Base-by-base conservation (phyloP, 1,140 invertebrate genomes). In the Coenobita brevimanus region DNA sequence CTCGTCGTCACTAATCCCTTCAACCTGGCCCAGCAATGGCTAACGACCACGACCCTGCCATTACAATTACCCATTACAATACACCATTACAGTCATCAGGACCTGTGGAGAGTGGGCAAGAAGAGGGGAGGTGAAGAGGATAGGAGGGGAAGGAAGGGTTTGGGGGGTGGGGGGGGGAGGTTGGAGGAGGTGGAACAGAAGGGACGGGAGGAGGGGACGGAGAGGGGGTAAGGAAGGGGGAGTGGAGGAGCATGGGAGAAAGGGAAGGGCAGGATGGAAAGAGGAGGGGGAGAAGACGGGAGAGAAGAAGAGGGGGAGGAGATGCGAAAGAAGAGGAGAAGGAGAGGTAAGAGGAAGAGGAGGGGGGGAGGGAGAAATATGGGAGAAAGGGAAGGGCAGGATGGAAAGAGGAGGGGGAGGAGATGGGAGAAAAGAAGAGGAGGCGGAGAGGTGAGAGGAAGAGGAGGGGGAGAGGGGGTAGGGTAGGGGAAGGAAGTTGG, bases 181-280 rank as follows among this genome's bases (percentile, higher is more conserved):
- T n/a, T n/a, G n/a, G n/a, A 67, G 62, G 62, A 67, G 10, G 62
- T n/a, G n/a, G n/a, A n/a, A 50, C 64, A 24, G 64, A 50, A 17
- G 17, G 46, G 17, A 17, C 6, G 46, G 17, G 46, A 50, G 46
- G 46, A 17, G 17, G 46, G 17, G 46, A 50, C 6, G 17, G 46
- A 50, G 46, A 50, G 46, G 17, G 46, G 17, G 46, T 8, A 17
- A 50, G 46, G 17, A 8, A 46, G n/a, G 2, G 46, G 21, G 73
- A 17, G n/a, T 13, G 17, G 36, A n/a, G 43, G 73, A 43, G 73
- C 27, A 38, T 41, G 73, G 38, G 73, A 43, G 73, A 76, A 38
- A 76, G 73, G 46, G 73, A 76, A 38, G 43, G 73, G 46, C 33
- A 76, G 73, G 43, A 38, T 27, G 73, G 43, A 38, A 76, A 38